Conservation (phyloP, 2,888 invertebrate species). For the Latheticus oryzae region DNA sequence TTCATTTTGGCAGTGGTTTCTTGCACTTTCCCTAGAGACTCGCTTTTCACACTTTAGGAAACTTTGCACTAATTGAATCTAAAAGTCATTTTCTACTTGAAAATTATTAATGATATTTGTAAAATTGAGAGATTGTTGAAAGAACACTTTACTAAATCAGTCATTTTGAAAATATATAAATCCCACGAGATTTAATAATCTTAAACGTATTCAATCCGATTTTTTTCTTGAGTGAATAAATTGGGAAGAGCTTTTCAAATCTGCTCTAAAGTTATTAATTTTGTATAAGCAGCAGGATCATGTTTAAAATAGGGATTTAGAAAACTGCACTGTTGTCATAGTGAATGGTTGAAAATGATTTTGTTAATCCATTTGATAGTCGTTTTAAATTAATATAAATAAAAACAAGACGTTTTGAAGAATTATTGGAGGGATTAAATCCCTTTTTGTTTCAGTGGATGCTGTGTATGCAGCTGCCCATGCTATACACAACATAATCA, state of each 20-base stretch:
- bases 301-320: slow-evolving; percentile 1
- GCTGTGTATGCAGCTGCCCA: slow-evolving; percentile 83
- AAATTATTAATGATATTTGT: slow-evolving; percentile 35
- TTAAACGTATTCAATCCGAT: background rate
- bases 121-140: too few relatives aligned
- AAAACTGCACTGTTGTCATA: slow-evolving; percentile 15
- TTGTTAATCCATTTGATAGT: slow-evolving; percentile 22
- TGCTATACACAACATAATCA: slow-evolving; percentile 74
- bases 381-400: slow-evolving; percentile 27
- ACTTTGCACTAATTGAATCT: slow-evolving; percentile 34
- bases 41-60: slow-evolving; percentile 34
- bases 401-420: slow-evolving; percentile 12
- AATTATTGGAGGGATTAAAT: slow-evolving; percentile 20
- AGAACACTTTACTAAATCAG: too few relatives aligned
- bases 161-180: too few relatives aligned
- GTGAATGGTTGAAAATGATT: slow-evolving; percentile 16
- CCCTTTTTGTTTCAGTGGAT: slow-evolving; percentile 68
- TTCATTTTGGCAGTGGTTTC: slow-evolving; percentile 32
- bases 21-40: slow-evolving; percentile 29
- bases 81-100: slow-evolving; percentile 7
- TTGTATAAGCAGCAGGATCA: background rate
- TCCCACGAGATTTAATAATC: slow-evolving; percentile 7
- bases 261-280: too few relatives aligned
- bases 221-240: too few relatives aligned
- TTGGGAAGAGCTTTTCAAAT: background rate